Percentiles rank a stretch among this genome's conserved stretches.
Evolutionary conservation across 1,140 invertebrate species (phyloP).

Genomic region (Vanessa tameamea): DNA sequence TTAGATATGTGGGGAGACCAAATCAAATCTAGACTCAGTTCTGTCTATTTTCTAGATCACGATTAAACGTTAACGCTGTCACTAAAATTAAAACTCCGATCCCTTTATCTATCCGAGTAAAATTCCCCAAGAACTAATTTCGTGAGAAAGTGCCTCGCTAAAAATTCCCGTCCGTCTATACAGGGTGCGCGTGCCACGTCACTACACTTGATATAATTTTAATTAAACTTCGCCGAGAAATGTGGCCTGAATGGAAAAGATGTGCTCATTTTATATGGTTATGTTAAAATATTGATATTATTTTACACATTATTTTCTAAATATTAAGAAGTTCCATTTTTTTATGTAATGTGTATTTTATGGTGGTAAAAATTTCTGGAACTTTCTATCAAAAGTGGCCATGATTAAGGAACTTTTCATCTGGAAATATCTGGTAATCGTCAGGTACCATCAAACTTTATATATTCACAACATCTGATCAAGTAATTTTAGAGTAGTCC

Average conservation of each 20-base stretch:
- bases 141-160: constrained; percentile 35
- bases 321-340: no score
- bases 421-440: no score
- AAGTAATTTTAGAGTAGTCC: no score
- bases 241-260: constrained; percentile 8
- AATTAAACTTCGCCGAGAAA: constrained; percentile 33
- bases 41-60: not conserved
- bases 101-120: constrained; percentile 8
- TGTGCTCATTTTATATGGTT: constrained; percentile 4
- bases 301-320: not conserved
- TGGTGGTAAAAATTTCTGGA: no score
- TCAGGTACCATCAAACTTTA: no score
- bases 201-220: constrained; percentile 38
- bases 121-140: constrained; percentile 41
- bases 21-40: not conserved
- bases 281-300: constrained; percentile 4
- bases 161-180: constrained; percentile 40
- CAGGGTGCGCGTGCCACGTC: constrained; percentile 24
- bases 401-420: no score
- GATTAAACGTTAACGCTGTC: not conserved
- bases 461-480: no score
- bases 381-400: no score
- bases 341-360: not conserved
- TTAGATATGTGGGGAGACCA: no score
- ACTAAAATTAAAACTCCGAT: constrained; percentile 24